phyloP scores from a whole-genome alignment of 1,140 invertebrate genomes.

The Sarcophaga bullata region DNA sequence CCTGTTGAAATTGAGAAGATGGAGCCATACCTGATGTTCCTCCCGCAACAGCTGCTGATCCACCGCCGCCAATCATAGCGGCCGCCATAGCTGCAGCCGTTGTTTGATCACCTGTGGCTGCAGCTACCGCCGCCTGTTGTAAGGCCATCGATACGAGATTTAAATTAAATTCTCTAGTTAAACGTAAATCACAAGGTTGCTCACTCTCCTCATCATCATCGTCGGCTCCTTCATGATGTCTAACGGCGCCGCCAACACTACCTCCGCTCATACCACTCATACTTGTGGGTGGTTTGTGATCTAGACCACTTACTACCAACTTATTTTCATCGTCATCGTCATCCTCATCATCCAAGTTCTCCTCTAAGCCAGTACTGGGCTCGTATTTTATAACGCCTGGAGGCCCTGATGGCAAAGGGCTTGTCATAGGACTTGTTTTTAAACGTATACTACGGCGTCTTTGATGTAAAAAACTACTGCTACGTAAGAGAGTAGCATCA shows the following conservation, averaged over 20 bases:
- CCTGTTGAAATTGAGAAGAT: constrained; percentile 42
- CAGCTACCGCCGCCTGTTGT: constrained; percentile 37
- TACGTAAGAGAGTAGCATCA: neutral
- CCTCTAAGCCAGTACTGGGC: constrained; percentile 43
- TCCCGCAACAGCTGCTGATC: constrained; percentile 44
- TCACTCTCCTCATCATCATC: constrained; percentile 46
- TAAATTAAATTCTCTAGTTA: constrained; percentile 42
- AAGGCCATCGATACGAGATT: constrained; percentile 45
- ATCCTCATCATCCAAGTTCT: constrained; percentile 35
- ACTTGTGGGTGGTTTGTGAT: neutral
- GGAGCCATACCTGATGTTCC: constrained; percentile 43
- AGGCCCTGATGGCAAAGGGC: constrained; percentile 51
- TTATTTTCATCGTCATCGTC: constrained; percentile 54
- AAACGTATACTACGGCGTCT: constrained; percentile 48
- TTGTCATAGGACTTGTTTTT: constrained; percentile 57
- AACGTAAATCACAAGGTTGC: constrained; percentile 60
- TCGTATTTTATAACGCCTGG: constrained; percentile 58
- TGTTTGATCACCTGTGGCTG: constrained; percentile 24
- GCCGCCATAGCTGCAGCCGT: constrained; percentile 16
- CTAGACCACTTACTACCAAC: constrained; percentile 2
- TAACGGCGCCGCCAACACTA: constrained; percentile 43
- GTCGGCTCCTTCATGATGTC: constrained; percentile 47
- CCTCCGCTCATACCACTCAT: constrained; percentile 40
- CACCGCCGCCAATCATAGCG: constrained; percentile 41
- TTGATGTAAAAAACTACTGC: constrained; percentile 44